Base-by-base conservation (phyloP, 2,888 invertebrate genomes). In the Imbricaverruca yamaguchii region DNA sequence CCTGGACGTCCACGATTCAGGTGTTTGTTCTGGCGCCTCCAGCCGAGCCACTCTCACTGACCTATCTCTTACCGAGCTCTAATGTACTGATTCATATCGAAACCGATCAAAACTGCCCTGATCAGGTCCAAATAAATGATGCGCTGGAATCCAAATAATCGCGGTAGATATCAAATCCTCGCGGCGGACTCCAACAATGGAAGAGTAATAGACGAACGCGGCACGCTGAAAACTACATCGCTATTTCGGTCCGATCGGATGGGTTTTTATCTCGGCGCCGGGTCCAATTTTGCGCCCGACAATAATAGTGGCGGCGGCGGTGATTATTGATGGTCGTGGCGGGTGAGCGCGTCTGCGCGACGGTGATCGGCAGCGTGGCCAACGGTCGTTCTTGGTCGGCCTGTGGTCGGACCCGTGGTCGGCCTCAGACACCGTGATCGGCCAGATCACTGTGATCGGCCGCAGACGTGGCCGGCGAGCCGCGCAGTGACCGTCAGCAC, bases 71-170 rank as follows among this genome's bases (percentile, higher is more conserved):
- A 23, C 8, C 21, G 9, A 21, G 21, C 55, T 12, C 55, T 74
- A 74, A 74, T 74, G 74, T 74, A 74, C 53, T 55, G 74, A 55
- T 23, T 39, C 53, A 18, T 74, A 74, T 74, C 74, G 53, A 59
- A 55, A 53, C 55, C 21, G 21, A 74, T 74, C 74, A 13, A 13
- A 74, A 55, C 74, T 7, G 55, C 55, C 18, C 55, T 74, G 74
- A 74, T 74, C 53, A 74, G 74, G 21, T 55, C 55, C 53, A 74
- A 74, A 74, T 74, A 74, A 74, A 74, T 74, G 74, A 74, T 74
- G 74, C 55, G 55, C 74, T 74, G 74, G 74, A 74, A 74, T 74
- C 55, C 74, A 55, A 74, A 74, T 74, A 74, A 55, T 74, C 55
- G 53, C 74, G 55, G 21, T 21, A 0, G 53, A 12, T 55, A 74